phyloP scores from a whole-genome alignment of 2,888 invertebrate genomes.

The Pardosa pseudoannulata region DNA sequence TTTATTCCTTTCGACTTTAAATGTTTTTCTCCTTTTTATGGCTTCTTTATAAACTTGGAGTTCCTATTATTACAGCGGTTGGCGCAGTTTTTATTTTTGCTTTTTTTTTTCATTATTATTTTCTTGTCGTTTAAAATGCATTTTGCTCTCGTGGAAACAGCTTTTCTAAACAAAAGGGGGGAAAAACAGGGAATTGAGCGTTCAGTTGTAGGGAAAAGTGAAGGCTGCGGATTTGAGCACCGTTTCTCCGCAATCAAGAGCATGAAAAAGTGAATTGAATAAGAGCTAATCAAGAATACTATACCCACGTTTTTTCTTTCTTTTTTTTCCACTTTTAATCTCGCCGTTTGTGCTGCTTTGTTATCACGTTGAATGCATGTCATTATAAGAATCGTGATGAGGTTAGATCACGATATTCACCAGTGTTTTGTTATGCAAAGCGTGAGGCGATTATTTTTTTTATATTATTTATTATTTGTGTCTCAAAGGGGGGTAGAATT shows the following conservation, averaged over 20 bases:
- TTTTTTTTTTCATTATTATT: conserved; percentile 1
- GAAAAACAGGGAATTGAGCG: neutral
- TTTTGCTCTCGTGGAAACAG: conserved; percentile 13
- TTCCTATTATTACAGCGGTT: conserved; percentile 50
- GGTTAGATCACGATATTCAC: conserved; percentile 25
- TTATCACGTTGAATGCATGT: conserved; percentile 24
- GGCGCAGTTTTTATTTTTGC: conserved; percentile 25
- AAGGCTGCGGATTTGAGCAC: neutral
- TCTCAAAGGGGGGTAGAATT: neutral
- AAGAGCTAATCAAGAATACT: conserved; percentile 31
- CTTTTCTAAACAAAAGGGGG: conserved; percentile 23
- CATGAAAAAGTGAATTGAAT: conserved; percentile 14
- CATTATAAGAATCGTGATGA: conserved; percentile 23
- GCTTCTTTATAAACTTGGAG: conserved; percentile 55
- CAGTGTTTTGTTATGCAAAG: conserved; percentile 22
- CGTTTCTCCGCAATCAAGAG: neutral
- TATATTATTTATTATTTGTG: neutral
- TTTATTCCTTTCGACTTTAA: conserved; percentile 30
- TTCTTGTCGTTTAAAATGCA: conserved; percentile 35
- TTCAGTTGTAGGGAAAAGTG: neutral
- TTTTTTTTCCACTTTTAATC: conserved; percentile 10
- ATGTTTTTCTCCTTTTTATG: conserved; percentile 51
- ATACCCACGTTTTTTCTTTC: neutral
- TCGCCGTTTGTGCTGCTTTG: neutral
- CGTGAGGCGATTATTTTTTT: neutral